These are phyloP conservation scores for Mesitornis unicolor DNA, from an alignment of 2,113 vertebrate genomes.

Conservation along the genomic window DNA sequence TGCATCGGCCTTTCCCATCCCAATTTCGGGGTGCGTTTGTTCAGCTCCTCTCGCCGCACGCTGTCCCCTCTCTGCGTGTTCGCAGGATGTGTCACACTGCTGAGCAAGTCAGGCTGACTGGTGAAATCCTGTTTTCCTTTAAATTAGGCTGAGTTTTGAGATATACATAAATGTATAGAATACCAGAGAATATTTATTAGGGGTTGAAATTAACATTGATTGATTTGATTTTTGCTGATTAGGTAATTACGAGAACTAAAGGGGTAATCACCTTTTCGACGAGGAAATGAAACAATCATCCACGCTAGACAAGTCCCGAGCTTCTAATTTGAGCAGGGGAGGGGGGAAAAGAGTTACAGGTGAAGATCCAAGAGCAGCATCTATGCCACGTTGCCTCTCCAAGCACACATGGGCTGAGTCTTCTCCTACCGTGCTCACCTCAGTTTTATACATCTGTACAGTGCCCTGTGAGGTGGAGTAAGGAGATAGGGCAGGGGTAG, in stretches of 20 bases:
- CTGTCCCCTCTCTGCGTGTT: not conserved
- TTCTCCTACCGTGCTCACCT: not conserved
- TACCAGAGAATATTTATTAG: slow-evolving; percentile 61
- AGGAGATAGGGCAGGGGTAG: not conserved
- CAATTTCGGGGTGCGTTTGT: not conserved
- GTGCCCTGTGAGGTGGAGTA: not conserved
- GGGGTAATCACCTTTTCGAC: slow-evolving; percentile 46
- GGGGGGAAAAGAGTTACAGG: not conserved
- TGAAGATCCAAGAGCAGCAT: not conserved
- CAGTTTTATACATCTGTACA: not conserved
- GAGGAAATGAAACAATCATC: slow-evolving; percentile 60
- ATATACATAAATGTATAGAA: slow-evolving; percentile 54
- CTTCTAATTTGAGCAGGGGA: slow-evolving; percentile 37
- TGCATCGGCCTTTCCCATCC: not conserved
- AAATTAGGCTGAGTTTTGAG: slow-evolving; percentile 21
- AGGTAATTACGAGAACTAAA: slow-evolving; percentile 63
- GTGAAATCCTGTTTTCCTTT: slow-evolving; percentile 1
- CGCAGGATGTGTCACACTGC: not conserved
- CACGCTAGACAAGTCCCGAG: slow-evolving; percentile 40
- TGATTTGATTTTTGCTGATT: slow-evolving; percentile 71
- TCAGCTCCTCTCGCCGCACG: not conserved
- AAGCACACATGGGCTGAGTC: not conserved
- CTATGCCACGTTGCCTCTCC: not conserved
- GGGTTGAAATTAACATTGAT: slow-evolving; percentile 61
- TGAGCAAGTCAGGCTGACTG: not conserved